Base-by-base conservation (phyloP, 2,888 invertebrate genomes). In the Drosophila birchii region DNA sequence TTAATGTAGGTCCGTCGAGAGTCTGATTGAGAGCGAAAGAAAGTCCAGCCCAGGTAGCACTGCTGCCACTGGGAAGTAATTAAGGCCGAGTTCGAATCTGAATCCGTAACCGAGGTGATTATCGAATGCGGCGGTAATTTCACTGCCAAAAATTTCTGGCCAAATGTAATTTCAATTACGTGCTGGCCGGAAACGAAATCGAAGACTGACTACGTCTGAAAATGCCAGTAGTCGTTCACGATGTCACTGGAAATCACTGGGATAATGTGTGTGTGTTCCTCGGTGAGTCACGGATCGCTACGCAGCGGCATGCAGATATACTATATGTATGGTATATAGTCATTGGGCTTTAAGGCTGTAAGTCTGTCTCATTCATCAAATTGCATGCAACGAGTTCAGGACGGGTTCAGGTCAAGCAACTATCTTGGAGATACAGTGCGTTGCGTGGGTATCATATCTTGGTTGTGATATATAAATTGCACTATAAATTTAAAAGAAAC, bases 171-270 rank as follows among this genome's bases (percentile, higher is more conserved):
- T 86, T 73, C 62, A 71, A 74, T 79, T 83, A 84, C 84, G 84
- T 88, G 88, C 83, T 77, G 77, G 68, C 83, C 88, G 88, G 86
- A 84, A 86, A 79, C 61, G 64, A 78, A 78, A 78, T 61, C 64
- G 64, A 56, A 45, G 45, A 47, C 60, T 43, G 47, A 9, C 36
- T 53, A 23, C 29, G 36, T 34, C 62, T 54, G 67, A 54, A 75
- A 67, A 67, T 47, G 68, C 29, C 58, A 41, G 59, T 60, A 71
- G 59, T 76, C 71, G 68, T 68, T 78, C 81, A 80, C 73, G 72
- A 79, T 70, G 78, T 76, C 76, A 70, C 45, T 53, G 23, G 36
- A 5, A 57, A 38, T 54, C 36, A 26, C 18, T 71, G 56, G 51
- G 32, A 47, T 39, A 71, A 53, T 39, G 12, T 20, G 20, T 23